A percentile compares a stretch with the other conserved stretches of the same genome.
Conservation (phyloP, 2,888 invertebrate species). For the Lacanobia oleracea region DNA sequence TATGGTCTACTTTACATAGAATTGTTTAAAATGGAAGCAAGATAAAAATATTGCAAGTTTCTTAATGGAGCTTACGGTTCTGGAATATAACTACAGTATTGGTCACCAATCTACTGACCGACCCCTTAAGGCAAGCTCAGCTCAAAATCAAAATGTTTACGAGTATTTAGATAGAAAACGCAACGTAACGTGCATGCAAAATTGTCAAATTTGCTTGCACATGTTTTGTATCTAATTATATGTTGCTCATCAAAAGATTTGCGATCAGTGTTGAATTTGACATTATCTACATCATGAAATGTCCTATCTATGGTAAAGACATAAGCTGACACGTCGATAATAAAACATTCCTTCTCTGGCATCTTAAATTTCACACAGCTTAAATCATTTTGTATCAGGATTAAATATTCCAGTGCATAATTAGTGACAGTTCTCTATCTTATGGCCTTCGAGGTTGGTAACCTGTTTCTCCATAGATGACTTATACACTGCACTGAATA, state of each 20-base stretch:
- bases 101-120: too few relatives aligned
- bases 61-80: too few relatives aligned
- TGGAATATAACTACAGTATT: too few relatives aligned
- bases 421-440: slow-evolving; percentile 56
- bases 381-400: slow-evolving; percentile 51
- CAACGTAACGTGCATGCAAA: too few relatives aligned
- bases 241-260: background rate
- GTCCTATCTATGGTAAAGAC: background rate
- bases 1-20: too few relatives aligned
- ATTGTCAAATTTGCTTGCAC: background rate
- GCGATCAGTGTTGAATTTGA: background rate
- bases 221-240: too few relatives aligned
- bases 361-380: slow-evolving; percentile 43
- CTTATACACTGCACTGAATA: slow-evolving; percentile 43
- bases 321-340: background rate
- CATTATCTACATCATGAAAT: background rate
- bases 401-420: slow-evolving; percentile 59
- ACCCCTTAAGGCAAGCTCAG: too few relatives aligned
- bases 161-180: too few relatives aligned
- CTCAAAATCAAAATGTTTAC: too few relatives aligned
- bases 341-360: slow-evolving; percentile 14
- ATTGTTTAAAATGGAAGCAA: too few relatives aligned
- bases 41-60: too few relatives aligned
- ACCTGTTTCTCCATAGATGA: slow-evolving; percentile 54
- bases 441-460: slow-evolving; percentile 44